These are phyloP conservation scores for Oxyruncus cristatus DNA, from an alignment of 2,113 vertebrate species.

Conservation along the genomic window DNA sequence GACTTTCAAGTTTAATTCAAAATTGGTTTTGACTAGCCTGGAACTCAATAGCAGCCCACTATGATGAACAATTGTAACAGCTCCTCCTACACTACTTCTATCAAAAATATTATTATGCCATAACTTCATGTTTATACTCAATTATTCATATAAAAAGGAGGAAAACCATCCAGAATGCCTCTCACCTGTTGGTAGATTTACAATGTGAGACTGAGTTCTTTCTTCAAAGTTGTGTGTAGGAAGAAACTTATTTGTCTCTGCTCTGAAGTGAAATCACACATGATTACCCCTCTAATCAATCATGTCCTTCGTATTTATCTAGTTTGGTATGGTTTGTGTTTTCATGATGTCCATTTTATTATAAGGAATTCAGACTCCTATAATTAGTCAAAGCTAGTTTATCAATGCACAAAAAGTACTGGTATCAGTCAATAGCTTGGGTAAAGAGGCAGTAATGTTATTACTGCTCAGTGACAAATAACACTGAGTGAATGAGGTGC, in stretches of 20 bases:
- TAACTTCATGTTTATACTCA: neutral
- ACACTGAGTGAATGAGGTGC: neutral
- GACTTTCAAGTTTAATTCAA: neutral
- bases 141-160: neutral
- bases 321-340: neutral
- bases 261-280: conserved; percentile 48
- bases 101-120: neutral
- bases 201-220: neutral
- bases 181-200: conserved; percentile 30
- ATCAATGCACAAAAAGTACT: neutral
- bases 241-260: conserved; percentile 59
- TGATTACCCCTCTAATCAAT: conserved; percentile 40
- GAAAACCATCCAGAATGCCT: neutral
- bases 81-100: neutral
- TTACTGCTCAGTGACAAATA: neutral
- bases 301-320: conserved; percentile 6
- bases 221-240: conserved; percentile 45
- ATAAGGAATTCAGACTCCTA: neutral
- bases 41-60: neutral
- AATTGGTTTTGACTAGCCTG: neutral
- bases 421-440: neutral
- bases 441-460: neutral
- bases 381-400: neutral
- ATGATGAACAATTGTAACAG: neutral
- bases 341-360: neutral